Base-by-base conservation (phyloP, 2,888 invertebrate species). In the Dicranocentrus wangi region DNA sequence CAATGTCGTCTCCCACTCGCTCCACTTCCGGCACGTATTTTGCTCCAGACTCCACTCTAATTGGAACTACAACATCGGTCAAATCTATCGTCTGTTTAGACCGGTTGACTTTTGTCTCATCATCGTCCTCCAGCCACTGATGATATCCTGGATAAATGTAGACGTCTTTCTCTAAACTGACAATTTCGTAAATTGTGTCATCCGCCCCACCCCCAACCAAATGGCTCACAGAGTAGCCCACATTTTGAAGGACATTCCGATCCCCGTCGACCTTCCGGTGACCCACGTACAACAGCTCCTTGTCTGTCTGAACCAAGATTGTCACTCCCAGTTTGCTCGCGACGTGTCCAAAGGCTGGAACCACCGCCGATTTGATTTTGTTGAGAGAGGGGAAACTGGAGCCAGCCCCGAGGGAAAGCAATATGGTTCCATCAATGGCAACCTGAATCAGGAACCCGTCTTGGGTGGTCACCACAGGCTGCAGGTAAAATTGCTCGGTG, bases 111-210 rank as follows among this genome's bases (percentile, higher is more conserved):
- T n/a, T 23, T 7, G 21, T 42, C 1, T 21, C 42, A 42, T 19
- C 5, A 7, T 32, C 32, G 7, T 1, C 17, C 5, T 10, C 15
- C 2, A 15, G n/a, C 17, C 19, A 27, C 10, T 73, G 1, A 10
- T 66, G 32, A 15, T n/a, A n/a, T n/a, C 80, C 80, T 0, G 73
- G 7, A n/a, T 68, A 73, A 73, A 80, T 73, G 27, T 51, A 80
- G 1, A 80, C 72, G 61, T 80, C 53, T 0, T 68, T 21, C 0
- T 42, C 10, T 0, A 63, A 32, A 21, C 15, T 10, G 0, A 58
- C 19, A 8, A 80, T 58, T 1, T 60, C 58, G 19, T 72, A 80
- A 21, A 72, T 43, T 0, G 72, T 60, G 10, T 72, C 19, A 2
- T 23, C 19, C 2, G 60, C 71, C 0, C 78, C 78, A 27, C 60